Percentiles rank a stretch among this genome's conserved stretches.
phyloP scores from a whole-genome alignment of 2,888 invertebrate species.

The Salpingus planirostris region DNA sequence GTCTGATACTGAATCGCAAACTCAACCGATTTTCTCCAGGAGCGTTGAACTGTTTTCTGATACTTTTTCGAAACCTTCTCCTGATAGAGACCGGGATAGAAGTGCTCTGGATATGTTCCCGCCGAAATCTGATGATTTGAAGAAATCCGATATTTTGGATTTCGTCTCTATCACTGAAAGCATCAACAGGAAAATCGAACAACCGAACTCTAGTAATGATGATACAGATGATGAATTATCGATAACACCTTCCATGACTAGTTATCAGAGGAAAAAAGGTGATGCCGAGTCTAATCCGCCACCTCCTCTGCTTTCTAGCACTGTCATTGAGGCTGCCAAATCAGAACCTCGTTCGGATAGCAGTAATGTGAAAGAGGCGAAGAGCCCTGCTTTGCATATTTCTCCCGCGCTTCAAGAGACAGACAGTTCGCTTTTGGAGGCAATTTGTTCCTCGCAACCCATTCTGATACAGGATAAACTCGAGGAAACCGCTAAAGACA shows the following conservation, averaged over 20 bases:
- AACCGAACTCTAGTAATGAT: slow-evolving; percentile 34
- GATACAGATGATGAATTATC: slow-evolving; percentile 33
- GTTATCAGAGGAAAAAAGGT: slow-evolving; percentile 24
- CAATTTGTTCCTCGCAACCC: slow-evolving; percentile 32
- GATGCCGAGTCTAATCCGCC: slow-evolving; percentile 17
- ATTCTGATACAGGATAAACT: slow-evolving; percentile 27
- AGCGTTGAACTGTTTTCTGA: slow-evolving; percentile 54
- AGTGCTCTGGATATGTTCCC: slow-evolving; percentile 35
- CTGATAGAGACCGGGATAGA: no score
- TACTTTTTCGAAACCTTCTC: slow-evolving; percentile 50
- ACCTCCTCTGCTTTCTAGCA: slow-evolving; percentile 19
- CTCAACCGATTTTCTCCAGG: slow-evolving; percentile 49
- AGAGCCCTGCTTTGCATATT: slow-evolving; percentile 24
- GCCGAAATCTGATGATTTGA: slow-evolving; percentile 29
- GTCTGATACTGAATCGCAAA: slow-evolving; percentile 54
- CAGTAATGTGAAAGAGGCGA: slow-evolving; percentile 12
- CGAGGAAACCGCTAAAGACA: slow-evolving; percentile 32
- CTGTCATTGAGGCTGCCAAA: slow-evolving; percentile 25
- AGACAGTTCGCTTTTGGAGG: slow-evolving; percentile 35
- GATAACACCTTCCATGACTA: slow-evolving; percentile 31
- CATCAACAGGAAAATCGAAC: slow-evolving; percentile 8
- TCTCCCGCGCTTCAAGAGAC: slow-evolving; percentile 39
- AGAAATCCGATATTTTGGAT: slow-evolving; percentile 16
- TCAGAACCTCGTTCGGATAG: slow-evolving; percentile 11
- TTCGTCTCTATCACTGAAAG: slow-evolving; percentile 12